Conservation (phyloP, 2,797 vertebrate species). For the Sebastiscus albofasciatus region DNA sequence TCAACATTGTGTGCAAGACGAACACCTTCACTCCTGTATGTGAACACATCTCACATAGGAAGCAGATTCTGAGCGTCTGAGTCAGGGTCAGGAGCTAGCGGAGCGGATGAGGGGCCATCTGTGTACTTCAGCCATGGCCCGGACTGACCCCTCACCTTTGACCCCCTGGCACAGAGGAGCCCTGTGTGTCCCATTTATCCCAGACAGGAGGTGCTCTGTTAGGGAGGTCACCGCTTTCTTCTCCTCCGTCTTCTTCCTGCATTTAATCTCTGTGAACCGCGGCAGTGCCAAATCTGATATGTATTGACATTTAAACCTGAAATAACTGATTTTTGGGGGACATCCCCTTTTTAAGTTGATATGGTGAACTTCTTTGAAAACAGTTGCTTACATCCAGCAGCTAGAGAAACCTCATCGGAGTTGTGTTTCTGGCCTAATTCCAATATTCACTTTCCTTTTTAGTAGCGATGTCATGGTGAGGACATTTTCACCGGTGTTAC, state of each 20-base stretch:
- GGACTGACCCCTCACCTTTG: conserved; percentile 55
- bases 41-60: conserved; percentile 71
- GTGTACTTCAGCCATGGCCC: conserved; percentile 54
- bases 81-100: conserved; percentile 58
- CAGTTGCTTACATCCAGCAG: not conserved
- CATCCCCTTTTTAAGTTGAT: not conserved
- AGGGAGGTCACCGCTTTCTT: conserved; percentile 5
- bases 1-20: conserved; percentile 4
- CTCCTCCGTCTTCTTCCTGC: not conserved
- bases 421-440: not conserved
- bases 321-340: not conserved
- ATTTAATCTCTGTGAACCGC: conserved; percentile 1
- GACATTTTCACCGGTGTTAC: too few species aligned
- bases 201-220: conserved; percentile 70
- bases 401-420: not conserved
- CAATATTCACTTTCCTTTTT: not conserved
- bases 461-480: too few species aligned
- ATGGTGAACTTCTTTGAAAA: not conserved
- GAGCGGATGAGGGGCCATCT: conserved; percentile 44
- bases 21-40: conserved; percentile 55
- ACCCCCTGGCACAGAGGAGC: conserved; percentile 56
- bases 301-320: not conserved
- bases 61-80: conserved; percentile 68
- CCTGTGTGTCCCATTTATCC: conserved; percentile 51
- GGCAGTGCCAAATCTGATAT: not conserved